Conservation (phyloP, 2,888 invertebrate species). For the Cheilosia impressa region DNA sequence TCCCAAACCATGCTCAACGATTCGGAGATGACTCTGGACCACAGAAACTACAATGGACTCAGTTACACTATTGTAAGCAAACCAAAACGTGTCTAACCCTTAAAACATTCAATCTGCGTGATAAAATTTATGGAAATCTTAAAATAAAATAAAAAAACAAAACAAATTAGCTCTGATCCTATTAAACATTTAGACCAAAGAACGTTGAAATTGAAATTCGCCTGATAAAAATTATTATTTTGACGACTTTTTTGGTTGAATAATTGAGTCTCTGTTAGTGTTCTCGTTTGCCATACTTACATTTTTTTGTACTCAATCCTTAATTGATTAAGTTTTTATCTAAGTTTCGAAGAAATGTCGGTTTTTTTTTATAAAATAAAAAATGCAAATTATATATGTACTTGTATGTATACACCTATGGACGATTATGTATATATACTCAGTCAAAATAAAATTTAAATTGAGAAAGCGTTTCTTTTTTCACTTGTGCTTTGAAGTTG, state of each 20-base stretch:
- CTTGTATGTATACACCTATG: conserved; percentile 43
- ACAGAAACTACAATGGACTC: conserved; percentile 89
- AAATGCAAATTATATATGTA: conserved; percentile 39
- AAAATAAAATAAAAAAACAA: conserved; percentile 20
- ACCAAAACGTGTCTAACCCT: conserved; percentile 90
- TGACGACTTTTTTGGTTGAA: conserved; percentile 54
- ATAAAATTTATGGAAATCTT: conserved; percentile 22
- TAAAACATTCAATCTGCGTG: conserved; percentile 41
- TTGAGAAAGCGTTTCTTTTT: conserved; percentile 17
- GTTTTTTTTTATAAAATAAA: conserved; percentile 26
- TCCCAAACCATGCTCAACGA: conserved; percentile 77
- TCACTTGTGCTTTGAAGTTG: background rate
- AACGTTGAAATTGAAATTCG: conserved; percentile 55
- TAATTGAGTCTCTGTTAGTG: conserved; percentile 62
- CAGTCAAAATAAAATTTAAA: conserved; percentile 71
- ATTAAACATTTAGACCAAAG: conserved; percentile 62
- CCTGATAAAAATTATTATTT: conserved; percentile 13
- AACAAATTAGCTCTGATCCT: conserved; percentile 19
- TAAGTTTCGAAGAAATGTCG: conserved; percentile 62
- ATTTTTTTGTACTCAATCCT: conserved; percentile 70
- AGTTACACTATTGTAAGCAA: conserved; percentile 94
- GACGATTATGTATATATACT: conserved; percentile 49
- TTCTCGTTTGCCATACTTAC: conserved; percentile 73
- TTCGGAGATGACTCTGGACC: conserved; percentile 85
- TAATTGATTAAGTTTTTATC: conserved; percentile 68